Evolutionary conservation across 23 tunicate species (phyloP).

Genomic region (Halocynthia aurantium): DNA sequence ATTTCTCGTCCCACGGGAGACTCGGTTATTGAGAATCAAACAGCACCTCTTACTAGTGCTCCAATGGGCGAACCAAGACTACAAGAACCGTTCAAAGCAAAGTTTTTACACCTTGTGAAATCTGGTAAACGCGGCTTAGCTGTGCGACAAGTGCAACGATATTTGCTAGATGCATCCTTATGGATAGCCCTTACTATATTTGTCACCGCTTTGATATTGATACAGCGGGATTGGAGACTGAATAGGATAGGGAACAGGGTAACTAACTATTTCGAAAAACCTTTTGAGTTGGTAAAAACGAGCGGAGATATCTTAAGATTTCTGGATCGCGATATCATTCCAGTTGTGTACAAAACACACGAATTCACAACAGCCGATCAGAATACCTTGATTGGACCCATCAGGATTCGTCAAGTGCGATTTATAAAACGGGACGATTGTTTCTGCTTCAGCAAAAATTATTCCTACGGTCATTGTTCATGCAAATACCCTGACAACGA

Average conservation of each 20-base stretch:
- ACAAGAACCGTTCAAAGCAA: neutral
- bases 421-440: neutral
- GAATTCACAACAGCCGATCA: slow-evolving; percentile 2
- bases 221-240: slow-evolving; percentile 39
- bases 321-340: slow-evolving; percentile 32
- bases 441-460: neutral
- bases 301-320: slow-evolving; percentile 28
- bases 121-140: slow-evolving; percentile 62
- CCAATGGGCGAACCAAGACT: neutral
- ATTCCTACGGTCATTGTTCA: neutral
- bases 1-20: neutral
- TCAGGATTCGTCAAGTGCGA: slow-evolving; percentile 50
- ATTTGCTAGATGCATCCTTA: slow-evolving; percentile 43
- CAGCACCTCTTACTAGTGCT: no score
- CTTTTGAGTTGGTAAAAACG: slow-evolving; percentile 21
- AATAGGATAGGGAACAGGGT: slow-evolving; percentile 19
- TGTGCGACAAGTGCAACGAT: slow-evolving; percentile 58
- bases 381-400: slow-evolving; percentile 45
- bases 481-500: neutral
- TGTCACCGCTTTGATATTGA: slow-evolving; percentile 21
- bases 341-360: slow-evolving; percentile 22
- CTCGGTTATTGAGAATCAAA: neutral
- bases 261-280: slow-evolving; percentile 8
- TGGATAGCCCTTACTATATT: slow-evolving; percentile 42
- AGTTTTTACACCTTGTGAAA: slow-evolving; percentile 16